Percentiles rank a stretch among this genome's conserved stretches.
phyloP scores from a whole-genome alignment of 2,888 invertebrate species.

The Pediacus dermestoides region DNA sequence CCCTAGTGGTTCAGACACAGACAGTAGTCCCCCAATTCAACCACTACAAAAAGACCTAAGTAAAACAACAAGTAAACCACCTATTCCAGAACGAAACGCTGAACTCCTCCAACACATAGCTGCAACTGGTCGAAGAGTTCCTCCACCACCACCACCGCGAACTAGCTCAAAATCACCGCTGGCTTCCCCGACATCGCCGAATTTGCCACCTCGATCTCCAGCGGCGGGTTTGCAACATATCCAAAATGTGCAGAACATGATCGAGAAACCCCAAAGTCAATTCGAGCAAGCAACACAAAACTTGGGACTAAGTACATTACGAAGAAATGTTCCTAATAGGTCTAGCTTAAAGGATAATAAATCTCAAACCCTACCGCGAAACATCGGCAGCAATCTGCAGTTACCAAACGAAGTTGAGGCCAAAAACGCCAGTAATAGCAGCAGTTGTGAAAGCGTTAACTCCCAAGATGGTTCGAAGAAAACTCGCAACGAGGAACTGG shows the following conservation, averaged over 20 bases:
- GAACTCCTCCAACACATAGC: slow-evolving; percentile 68
- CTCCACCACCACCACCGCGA: slow-evolving; percentile 90
- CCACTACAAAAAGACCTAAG: slow-evolving; percentile 53
- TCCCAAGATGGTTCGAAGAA: slow-evolving; percentile 66
- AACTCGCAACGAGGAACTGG: slow-evolving; percentile 69
- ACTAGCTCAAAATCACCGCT: slow-evolving; percentile 85
- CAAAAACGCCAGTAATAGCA: slow-evolving; percentile 61
- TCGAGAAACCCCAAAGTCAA: slow-evolving; percentile 45
- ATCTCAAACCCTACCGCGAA: slow-evolving; percentile 49
- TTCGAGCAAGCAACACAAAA: slow-evolving; percentile 49
- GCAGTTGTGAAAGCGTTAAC: slow-evolving; percentile 73
- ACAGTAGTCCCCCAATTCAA: slow-evolving; percentile 71
- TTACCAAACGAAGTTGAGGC: slow-evolving; percentile 37
- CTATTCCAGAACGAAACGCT: slow-evolving; percentile 77
- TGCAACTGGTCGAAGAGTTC: slow-evolving; percentile 66
- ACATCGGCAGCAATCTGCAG: slow-evolving; percentile 47
- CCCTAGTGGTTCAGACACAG: slow-evolving; percentile 81
- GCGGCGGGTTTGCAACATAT: slow-evolving; percentile 48
- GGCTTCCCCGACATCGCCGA: slow-evolving; percentile 76
- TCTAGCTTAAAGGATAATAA: slow-evolving; percentile 46
- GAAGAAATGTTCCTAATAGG: slow-evolving; percentile 45
- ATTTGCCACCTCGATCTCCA: slow-evolving; percentile 59
- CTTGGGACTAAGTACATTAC: slow-evolving; percentile 48
- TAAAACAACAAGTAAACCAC: slow-evolving; percentile 65
- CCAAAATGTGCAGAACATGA: slow-evolving; percentile 48